A percentile compares a stretch with the other conserved stretches of the same genome.
These are phyloP conservation scores for Myioborus miniatus DNA, from an alignment of 2,797 vertebrate species.

Conservation along the genomic window DNA sequence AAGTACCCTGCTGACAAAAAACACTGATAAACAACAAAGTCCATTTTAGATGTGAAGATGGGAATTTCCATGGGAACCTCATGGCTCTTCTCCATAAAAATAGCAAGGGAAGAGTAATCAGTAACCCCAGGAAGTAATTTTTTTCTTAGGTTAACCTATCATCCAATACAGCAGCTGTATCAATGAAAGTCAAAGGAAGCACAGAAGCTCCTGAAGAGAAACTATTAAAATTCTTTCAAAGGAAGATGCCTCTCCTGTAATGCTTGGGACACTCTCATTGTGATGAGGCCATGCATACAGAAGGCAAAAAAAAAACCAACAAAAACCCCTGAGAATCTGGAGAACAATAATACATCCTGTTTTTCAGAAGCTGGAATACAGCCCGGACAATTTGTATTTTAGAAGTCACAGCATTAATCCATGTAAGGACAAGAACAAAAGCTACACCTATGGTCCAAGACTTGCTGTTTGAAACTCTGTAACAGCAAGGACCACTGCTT, in stretches of 20 bases:
- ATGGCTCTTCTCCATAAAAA: background rate
- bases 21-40: background rate
- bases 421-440: background rate
- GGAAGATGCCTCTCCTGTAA: background rate
- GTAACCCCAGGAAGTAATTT: background rate
- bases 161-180: background rate
- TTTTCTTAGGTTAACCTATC: background rate
- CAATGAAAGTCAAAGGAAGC: constrained; percentile 27
- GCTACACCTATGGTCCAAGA: background rate
- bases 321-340: background rate
- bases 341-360: constrained; percentile 65
- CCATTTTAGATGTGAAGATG: background rate
- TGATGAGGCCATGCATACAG: background rate
- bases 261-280: background rate
- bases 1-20: background rate
- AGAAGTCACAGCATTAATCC: background rate
- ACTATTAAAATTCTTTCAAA: constrained; percentile 1
- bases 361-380: constrained; percentile 50
- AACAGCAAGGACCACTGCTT: background rate
- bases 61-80: background rate
- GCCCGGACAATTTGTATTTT: constrained; percentile 44
- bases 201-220: constrained; percentile 21
- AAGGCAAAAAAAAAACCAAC: background rate
- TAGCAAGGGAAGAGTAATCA: background rate
- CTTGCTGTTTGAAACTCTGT: background rate